Conservation (phyloP, 2,888 invertebrate species). For the Tuta absoluta region DNA sequence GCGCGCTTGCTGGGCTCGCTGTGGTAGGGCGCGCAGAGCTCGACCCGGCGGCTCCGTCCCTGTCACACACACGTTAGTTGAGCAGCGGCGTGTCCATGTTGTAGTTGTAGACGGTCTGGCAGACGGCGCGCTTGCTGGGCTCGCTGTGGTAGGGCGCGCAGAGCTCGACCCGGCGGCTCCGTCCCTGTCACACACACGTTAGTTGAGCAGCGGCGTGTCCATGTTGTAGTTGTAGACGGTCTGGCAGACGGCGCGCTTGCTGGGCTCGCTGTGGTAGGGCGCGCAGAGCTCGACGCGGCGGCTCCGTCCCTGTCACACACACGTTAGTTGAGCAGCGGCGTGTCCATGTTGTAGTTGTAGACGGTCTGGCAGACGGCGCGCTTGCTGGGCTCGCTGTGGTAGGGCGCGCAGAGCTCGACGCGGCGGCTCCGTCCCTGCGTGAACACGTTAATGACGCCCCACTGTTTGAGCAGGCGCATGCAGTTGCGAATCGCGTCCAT, state of each 20-base stretch:
- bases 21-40: slow-evolving; percentile 55
- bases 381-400: slow-evolving; percentile 46
- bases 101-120: slow-evolving; percentile 60
- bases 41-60: slow-evolving; percentile 51
- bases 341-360: slow-evolving; percentile 61
- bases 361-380: slow-evolving; percentile 54
- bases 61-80: slow-evolving; percentile 34
- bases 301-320: slow-evolving; percentile 43
- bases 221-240: slow-evolving; percentile 65
- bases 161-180: slow-evolving; percentile 54
- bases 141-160: slow-evolving; percentile 52
- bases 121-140: slow-evolving; percentile 46
- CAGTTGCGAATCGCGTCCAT: slow-evolving; percentile 93
- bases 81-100: slow-evolving; percentile 49
- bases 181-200: slow-evolving; percentile 39
- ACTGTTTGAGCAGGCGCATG: slow-evolving; percentile 89
- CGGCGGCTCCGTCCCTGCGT: slow-evolving; percentile 50
- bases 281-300: slow-evolving; percentile 53
- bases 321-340: slow-evolving; percentile 49
- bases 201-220: slow-evolving; percentile 52
- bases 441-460: slow-evolving; percentile 86
- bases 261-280: slow-evolving; percentile 50
- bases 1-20: slow-evolving; percentile 41
- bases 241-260: slow-evolving; percentile 48
- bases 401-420: slow-evolving; percentile 53